Evolutionary conservation across 2,113 vertebrate species (phyloP).

Genomic region (Steatornis caripensis): DNA sequence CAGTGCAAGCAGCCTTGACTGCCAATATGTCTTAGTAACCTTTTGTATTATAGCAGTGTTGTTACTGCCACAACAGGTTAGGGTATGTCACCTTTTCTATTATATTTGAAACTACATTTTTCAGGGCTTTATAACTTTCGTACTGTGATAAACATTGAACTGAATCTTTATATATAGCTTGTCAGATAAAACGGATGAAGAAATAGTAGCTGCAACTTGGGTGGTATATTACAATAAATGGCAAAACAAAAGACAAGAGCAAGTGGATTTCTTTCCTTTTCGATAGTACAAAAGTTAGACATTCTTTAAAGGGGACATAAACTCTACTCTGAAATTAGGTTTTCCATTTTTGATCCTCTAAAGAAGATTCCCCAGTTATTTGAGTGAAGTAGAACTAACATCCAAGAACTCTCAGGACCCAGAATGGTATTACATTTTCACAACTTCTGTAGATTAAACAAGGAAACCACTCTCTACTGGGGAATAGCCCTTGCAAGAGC

Average conservation of each 20-base stretch:
- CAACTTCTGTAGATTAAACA: not conserved
- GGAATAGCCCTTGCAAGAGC: not conserved
- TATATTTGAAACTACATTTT: constrained; percentile 38
- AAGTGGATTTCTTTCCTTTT: not conserved
- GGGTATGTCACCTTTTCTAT: constrained; percentile 19
- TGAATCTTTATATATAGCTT: constrained; percentile 28
- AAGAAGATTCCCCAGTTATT: not conserved
- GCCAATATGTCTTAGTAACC: constrained; percentile 23
- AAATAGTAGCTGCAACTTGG: not conserved
- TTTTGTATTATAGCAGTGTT: not conserved
- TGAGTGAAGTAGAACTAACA: not conserved
- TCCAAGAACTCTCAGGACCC: not conserved
- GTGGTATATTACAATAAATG: not conserved
- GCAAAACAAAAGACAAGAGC: not conserved
- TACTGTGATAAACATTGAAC: constrained; percentile 27
- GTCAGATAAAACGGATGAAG: constrained; percentile 48
- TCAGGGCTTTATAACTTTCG: constrained; percentile 23
- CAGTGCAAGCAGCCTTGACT: not conserved
- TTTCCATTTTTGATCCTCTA: not conserved
- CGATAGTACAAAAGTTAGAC: not conserved
- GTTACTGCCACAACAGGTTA: constrained; percentile 48
- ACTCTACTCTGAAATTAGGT: not conserved
- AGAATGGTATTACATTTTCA: not conserved
- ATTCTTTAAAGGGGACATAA: not conserved
- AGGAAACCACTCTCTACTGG: not conserved